Conservation (phyloP, 2,888 invertebrate species). For the Drosophila infuscata region DNA sequence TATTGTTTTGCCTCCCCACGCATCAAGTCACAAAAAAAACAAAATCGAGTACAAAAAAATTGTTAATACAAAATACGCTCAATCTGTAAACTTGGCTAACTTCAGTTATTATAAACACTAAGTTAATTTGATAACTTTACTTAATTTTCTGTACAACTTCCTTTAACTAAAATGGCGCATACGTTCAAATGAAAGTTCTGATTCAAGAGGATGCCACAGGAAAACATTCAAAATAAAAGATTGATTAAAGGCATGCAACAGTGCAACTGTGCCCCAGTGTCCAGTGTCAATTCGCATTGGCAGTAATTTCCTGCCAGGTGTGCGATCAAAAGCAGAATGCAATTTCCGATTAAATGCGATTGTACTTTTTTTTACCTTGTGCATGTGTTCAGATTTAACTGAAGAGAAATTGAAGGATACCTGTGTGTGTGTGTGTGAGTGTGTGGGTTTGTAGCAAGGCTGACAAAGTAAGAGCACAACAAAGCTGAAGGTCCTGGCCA, state of each 20-base stretch:
- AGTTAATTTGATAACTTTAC: background rate
- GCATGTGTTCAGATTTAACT: conserved; percentile 41
- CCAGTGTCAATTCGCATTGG: conserved; percentile 40
- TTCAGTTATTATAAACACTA: background rate
- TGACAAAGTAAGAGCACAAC: conserved; percentile 54
- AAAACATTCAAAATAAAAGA: conserved; percentile 35
- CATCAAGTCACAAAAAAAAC: background rate
- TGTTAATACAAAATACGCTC: background rate
- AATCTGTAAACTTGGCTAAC: background rate
- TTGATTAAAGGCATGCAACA: conserved; percentile 39
- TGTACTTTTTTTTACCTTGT: conserved; percentile 12
- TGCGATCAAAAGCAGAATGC: conserved; percentile 71
- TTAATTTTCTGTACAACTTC: background rate
- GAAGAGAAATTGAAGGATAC: background rate
- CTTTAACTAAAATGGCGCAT: background rate
- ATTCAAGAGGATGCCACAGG: conserved; percentile 18
- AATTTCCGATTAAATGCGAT: conserved; percentile 69
- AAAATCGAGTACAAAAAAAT: background rate
- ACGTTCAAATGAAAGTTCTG: background rate
- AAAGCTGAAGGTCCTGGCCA: conserved; percentile 34
- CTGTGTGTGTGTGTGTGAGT: background rate
- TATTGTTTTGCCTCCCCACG: background rate
- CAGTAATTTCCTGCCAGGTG: conserved; percentile 66
- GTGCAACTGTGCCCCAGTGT: background rate
- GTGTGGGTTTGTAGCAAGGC: background rate